phyloP scores from a whole-genome alignment of 2,797 vertebrate genomes.

The Hypotaenidia okinawae region DNA sequence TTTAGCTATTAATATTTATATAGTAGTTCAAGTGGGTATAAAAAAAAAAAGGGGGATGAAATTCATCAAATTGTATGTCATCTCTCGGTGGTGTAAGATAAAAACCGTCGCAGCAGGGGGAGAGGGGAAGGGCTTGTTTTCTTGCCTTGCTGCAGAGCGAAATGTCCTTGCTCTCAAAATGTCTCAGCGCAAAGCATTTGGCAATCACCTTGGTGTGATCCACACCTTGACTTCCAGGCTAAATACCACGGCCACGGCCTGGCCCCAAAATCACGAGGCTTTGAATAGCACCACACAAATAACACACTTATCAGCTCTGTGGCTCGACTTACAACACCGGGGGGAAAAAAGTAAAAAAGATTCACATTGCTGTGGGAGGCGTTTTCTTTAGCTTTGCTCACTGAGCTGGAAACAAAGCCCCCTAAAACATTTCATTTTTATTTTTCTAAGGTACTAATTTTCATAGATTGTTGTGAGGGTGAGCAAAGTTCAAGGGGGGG shows the following conservation, averaged over 20 bases:
- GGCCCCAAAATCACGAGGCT: slow-evolving; percentile 5
- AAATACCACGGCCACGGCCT: background rate
- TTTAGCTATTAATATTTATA: slow-evolving; percentile 86
- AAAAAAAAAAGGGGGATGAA: slow-evolving; percentile 72
- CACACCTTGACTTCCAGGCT: slow-evolving; percentile 60
- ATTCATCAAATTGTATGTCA: slow-evolving; percentile 80
- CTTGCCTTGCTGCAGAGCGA: slow-evolving; percentile 35
- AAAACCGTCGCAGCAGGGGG: slow-evolving; percentile 37
- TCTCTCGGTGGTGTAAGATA: slow-evolving; percentile 75
- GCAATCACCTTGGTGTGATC: slow-evolving; percentile 11
- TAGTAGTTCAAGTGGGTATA: slow-evolving; percentile 82
- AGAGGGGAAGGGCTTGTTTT: slow-evolving; percentile 57
- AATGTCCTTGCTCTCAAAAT: slow-evolving; percentile 42
- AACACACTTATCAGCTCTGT: slow-evolving; percentile 17
- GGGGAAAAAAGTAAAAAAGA: background rate
- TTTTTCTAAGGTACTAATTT: background rate
- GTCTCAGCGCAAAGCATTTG: slow-evolving; percentile 26
- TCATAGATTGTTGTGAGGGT: background rate
- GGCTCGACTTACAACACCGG: background rate
- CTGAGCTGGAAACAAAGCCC: background rate
- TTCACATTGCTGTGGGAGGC: background rate
- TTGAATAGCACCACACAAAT: slow-evolving; percentile 16
- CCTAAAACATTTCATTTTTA: background rate
- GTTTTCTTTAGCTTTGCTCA: background rate
- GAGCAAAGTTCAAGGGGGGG: background rate